These are phyloP conservation scores for Agonopterix arenella DNA, from an alignment of 2,888 invertebrate species.

Conservation along the genomic window DNA sequence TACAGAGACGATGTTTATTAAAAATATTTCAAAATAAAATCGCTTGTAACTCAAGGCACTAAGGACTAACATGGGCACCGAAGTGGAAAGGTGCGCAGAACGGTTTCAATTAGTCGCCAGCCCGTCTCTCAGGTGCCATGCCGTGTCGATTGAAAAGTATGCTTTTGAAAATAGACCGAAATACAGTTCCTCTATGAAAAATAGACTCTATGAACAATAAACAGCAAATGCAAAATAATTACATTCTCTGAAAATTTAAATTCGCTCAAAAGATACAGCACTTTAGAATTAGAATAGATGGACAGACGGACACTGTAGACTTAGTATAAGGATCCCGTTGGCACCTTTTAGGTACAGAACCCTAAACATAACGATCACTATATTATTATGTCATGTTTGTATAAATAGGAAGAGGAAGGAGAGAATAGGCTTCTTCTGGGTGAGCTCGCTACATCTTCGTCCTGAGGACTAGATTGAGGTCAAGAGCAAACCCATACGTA, in stretches of 20 bases:
- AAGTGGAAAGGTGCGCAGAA: slow-evolving; percentile 43
- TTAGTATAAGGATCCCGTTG: not conserved
- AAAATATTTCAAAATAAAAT: slow-evolving; percentile 11
- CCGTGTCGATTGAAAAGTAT: no score
- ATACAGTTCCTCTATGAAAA: no score
- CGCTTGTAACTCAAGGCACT: slow-evolving; percentile 8
- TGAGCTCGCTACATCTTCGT: no score
- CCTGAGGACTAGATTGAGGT: no score
- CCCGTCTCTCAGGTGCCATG: slow-evolving; percentile 4
- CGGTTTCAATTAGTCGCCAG: slow-evolving; percentile 47
- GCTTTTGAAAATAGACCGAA: no score
- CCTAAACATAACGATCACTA: not conserved
- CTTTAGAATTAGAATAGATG: not conserved
- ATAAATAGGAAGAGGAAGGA: no score
- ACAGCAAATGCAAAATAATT: no score
- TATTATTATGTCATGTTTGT: no score
- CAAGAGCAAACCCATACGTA: no score
- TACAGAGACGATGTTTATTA: not conserved
- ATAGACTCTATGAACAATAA: no score
- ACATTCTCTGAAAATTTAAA: not conserved
- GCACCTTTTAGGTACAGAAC: not conserved
- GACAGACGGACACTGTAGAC: not conserved
- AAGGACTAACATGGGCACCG: slow-evolving; percentile 21
- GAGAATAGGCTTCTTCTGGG: no score
- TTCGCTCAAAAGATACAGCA: not conserved